A percentile compares a stretch with the other conserved stretches of the same genome.
Conservation (phyloP, 2,888 invertebrate genomes). For the Altica lythri region DNA sequence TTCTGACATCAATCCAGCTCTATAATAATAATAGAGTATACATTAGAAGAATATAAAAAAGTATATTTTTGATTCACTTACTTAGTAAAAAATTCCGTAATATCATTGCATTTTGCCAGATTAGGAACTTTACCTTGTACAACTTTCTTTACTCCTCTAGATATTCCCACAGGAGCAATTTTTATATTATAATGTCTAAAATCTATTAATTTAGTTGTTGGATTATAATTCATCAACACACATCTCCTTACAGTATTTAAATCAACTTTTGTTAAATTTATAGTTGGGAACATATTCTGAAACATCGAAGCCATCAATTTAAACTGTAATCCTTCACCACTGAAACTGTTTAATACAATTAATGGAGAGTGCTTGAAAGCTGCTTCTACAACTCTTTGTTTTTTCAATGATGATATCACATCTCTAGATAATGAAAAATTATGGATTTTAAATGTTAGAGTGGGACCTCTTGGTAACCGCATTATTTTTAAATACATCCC, state of each 20-base stretch:
- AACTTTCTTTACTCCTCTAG: conserved; percentile 90
- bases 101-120: conserved; percentile 79
- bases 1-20: conserved; percentile 75
- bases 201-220: conserved; percentile 82
- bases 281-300: conserved; percentile 98
- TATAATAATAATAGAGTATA: conserved; percentile 46
- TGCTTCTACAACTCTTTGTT: conserved; percentile 80
- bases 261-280: conserved; percentile 91
- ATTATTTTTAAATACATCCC: conserved; percentile 85
- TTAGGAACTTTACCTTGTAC: conserved; percentile 91
- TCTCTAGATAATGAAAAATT: conserved; percentile 84
- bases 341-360: conserved; percentile 88
- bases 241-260: conserved; percentile 85
- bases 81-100: conserved; percentile 86
- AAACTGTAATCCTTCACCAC: conserved; percentile 85
- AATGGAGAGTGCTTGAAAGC: conserved; percentile 89
- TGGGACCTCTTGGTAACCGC: conserved; percentile 89
- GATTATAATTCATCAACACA: conserved; percentile 88
- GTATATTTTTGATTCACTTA: conserved; percentile 56
- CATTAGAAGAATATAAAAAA: neutral
- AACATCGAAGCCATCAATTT: conserved; percentile 94
- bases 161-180: conserved; percentile 87
- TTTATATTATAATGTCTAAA: conserved; percentile 95
- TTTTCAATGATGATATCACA: conserved; percentile 82
- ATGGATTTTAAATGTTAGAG: conserved; percentile 83